These are phyloP conservation scores for Ectropis grisescens DNA, from an alignment of 1,140 invertebrate genomes.

Conservation along the genomic window DNA sequence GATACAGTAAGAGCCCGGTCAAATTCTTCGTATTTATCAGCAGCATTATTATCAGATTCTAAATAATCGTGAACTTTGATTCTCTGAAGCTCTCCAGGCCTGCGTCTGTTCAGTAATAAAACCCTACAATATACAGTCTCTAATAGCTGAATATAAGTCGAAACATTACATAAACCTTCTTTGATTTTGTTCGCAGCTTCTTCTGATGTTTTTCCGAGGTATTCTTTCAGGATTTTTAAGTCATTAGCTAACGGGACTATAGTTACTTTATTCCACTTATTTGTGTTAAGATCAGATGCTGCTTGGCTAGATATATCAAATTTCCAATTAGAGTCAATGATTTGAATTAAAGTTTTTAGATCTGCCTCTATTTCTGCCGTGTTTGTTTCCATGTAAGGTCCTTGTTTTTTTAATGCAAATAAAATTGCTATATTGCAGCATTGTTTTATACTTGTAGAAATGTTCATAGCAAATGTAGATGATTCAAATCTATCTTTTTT, in stretches of 20 bases:
- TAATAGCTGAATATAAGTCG: slow-evolving; percentile 8
- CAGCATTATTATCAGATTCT: slow-evolving; percentile 8
- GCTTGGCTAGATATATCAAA: slow-evolving; percentile 33
- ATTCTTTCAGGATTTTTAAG: slow-evolving; percentile 32
- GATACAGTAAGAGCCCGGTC: slow-evolving; percentile 9
- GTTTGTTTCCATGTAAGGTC: slow-evolving; percentile 8
- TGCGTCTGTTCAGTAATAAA: slow-evolving; percentile 10
- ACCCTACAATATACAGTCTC: slow-evolving; percentile 15
- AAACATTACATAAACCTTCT: slow-evolving; percentile 5
- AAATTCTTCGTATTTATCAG: slow-evolving; percentile 16
- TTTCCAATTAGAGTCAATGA: slow-evolving; percentile 29
- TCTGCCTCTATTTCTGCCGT: slow-evolving; percentile 19
- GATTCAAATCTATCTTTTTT: slow-evolving; percentile 10
- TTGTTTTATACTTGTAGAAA: slow-evolving; percentile 12
- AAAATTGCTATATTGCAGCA: slow-evolving; percentile 14
- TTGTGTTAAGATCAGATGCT: slow-evolving; percentile 22
- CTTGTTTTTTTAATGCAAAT: slow-evolving; percentile 12
- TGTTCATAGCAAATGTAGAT: slow-evolving; percentile 14
- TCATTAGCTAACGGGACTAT: slow-evolving; percentile 40
- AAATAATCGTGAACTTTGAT: slow-evolving; percentile 13
- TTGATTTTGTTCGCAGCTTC: slow-evolving; percentile 6
- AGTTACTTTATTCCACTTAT: slow-evolving; percentile 36
- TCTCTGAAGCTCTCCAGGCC: slow-evolving; percentile 21
- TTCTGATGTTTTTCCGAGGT: slow-evolving; percentile 13
- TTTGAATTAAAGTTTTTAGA: slow-evolving; percentile 26